Conservation (phyloP, 2,888 invertebrate genomes). For the Osmoderma eremita region DNA sequence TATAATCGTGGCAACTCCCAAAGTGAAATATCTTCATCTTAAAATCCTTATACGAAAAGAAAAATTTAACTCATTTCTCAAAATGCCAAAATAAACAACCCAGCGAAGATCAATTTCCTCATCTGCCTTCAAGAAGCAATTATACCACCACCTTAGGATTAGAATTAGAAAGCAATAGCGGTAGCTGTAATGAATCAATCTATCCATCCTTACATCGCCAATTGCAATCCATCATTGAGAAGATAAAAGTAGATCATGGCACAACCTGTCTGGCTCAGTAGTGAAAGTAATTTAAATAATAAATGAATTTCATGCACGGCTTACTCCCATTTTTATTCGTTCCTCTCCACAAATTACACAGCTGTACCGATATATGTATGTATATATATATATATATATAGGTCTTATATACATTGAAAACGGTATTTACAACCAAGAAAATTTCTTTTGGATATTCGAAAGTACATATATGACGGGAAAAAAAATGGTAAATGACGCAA, state of each 20-base stretch:
- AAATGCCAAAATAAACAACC: too few species aligned
- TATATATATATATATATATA: neutral
- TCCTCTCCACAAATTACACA: neutral
- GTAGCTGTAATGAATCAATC: constrained; percentile 16
- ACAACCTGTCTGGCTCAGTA: neutral
- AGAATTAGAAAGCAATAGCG: constrained; percentile 29
- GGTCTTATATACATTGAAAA: neutral
- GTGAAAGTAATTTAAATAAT: constrained; percentile 21
- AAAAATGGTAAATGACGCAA: neutral
- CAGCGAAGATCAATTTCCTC: too few species aligned
- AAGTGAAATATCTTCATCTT: too few species aligned
- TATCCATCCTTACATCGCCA: neutral
- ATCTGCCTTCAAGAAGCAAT: too few species aligned
- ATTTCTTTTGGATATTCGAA: too few species aligned
- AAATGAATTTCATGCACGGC: constrained; percentile 21
- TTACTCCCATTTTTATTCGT: neutral
- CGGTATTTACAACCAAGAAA: constrained; percentile 1
- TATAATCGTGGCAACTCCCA: too few species aligned
- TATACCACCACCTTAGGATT: constrained; percentile 24
- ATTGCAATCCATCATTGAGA: neutral
- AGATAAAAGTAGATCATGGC: constrained; percentile 7
- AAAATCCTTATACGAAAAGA: too few species aligned
- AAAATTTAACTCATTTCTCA: too few species aligned
- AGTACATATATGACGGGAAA: neutral
- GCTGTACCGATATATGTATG: neutral